Evolutionary conservation across 1,140 invertebrate species (phyloP).

Genomic region (silkworm (Bombyx mori)): ASM3026992v2 NC_085108.1:237001-237500

Average conservation of each 20-base stretch:
- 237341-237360: neutral
- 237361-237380: constrained; percentile 58
- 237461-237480: constrained; percentile 81
- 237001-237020: too few species aligned
- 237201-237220: too few species aligned
- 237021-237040: too few species aligned
- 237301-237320: neutral
- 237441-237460: constrained; percentile 76
- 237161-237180: too few species aligned
- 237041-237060: too few species aligned
- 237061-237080: too few species aligned
- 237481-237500: constrained; percentile 90
- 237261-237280: neutral
- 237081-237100: too few species aligned
- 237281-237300: neutral
- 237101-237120: too few species aligned
- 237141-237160: too few species aligned
- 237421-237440: constrained; percentile 84
- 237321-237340: neutral
- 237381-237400: constrained; percentile 72
- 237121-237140: too few species aligned
- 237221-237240: neutral
- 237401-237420: constrained; percentile 85
- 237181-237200: too few species aligned
- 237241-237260: too few species aligned